Evolutionary conservation across 2,113 vertebrate species (phyloP).

Genomic region (Ahaetulla prasina): DNA sequence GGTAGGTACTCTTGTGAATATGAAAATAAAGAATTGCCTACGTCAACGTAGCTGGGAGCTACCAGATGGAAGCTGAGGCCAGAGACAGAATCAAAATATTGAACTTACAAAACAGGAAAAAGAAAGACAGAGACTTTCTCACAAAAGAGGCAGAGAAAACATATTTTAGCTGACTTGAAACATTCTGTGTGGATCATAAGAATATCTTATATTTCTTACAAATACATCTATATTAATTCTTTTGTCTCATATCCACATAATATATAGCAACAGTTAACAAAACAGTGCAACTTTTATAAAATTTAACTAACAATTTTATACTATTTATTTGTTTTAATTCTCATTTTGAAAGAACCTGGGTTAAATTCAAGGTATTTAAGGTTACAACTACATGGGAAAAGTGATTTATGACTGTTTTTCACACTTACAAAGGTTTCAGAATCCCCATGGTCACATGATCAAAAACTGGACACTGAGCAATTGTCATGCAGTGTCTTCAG

Average conservation of each 20-base stretch:
- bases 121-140: conserved; percentile 5
- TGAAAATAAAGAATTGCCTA: conserved; percentile 34
- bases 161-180: conserved; percentile 15
- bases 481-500: not conserved
- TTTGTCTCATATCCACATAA: not conserved
- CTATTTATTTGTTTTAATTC: not conserved
- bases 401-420: not conserved
- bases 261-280: conserved; percentile 1
- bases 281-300: not conserved
- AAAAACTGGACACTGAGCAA: no score
- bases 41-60: conserved; percentile 33
- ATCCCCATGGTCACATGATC: not conserved
- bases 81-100: conserved; percentile 46
- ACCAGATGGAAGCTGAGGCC: conserved; percentile 54
- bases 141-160: conserved; percentile 12
- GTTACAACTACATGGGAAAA: not conserved
- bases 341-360: rapidly evolving
- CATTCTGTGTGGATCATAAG: conserved; percentile 2
- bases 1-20: not conserved
- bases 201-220: conserved; percentile 2
- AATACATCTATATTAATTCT: not conserved
- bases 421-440: not conserved
- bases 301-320: not conserved
- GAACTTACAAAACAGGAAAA: conserved; percentile 24
- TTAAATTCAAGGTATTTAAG: not conserved